Evolutionary conservation across 2,113 vertebrate species (phyloP).

Genomic region (Fregetta grallaria): DNA sequence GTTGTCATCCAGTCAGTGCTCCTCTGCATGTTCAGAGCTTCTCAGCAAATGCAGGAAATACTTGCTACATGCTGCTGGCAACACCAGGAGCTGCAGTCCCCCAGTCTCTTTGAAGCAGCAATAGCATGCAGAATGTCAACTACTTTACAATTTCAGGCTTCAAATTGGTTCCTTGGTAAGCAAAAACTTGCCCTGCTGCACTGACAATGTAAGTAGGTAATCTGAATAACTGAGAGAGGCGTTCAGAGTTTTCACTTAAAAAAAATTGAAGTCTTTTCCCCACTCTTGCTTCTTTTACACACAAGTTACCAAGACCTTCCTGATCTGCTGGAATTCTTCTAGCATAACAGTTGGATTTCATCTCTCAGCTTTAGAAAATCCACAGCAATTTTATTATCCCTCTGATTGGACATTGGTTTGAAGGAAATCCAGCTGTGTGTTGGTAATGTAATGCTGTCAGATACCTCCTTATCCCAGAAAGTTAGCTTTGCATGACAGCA

Average conservation of each 20-base stretch:
- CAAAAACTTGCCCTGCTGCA: not conserved
- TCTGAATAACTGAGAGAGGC: not conserved
- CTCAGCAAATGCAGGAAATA: not conserved
- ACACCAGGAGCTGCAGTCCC: not conserved
- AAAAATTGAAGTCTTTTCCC: not conserved
- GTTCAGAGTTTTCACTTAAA: not conserved
- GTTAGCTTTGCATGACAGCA: not conserved
- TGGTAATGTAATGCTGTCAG: not conserved
- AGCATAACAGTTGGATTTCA: not conserved
- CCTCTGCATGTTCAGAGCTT: not conserved
- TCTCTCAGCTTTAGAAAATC: not conserved
- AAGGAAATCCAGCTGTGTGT: not conserved
- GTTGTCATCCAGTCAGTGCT: not conserved
- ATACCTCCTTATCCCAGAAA: not conserved
- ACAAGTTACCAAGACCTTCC: not conserved
- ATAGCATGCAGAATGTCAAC: not conserved
- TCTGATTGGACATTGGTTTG: not conserved
- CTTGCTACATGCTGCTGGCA: not conserved
- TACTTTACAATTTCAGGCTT: conserved; percentile 30
- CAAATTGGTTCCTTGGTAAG: not conserved
- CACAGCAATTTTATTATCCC: not conserved
- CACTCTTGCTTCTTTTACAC: not conserved
- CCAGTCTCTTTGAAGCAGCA: not conserved
- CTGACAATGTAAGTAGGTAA: not conserved
- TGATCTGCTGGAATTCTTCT: not conserved